Evolutionary conservation across 2,797 vertebrate species (phyloP), one percentile per base, ranked within the genome.

Genomic region (Oryzias sinensis): DNA sequence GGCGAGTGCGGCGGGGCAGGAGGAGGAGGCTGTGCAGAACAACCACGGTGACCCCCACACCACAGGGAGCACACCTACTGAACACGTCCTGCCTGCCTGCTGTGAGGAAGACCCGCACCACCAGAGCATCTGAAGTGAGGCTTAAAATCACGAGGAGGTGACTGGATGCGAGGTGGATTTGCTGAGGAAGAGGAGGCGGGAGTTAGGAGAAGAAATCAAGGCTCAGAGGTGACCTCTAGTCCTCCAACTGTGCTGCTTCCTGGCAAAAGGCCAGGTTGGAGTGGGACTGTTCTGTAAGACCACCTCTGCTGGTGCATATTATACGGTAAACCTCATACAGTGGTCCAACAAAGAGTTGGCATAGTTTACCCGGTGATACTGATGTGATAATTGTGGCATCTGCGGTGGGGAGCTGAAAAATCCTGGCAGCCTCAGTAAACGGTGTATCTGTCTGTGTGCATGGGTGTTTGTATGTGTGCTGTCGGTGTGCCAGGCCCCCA

Each of bases 401-500:
- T 84, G 77, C 76, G 72, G 76, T 78, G 77, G 68, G 75, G 80
- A 86, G 93, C 93, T 91, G 92, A 93, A 82, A 68, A 56, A 77
- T 76, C 73, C 69, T 86, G 82, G 82, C 92, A 95, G 93, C 92
- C 86, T 81, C 87, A 87, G 89, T 93, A 90, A 90, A 87, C 65
- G 64, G 70, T 77, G 70, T 78, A 27, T 74, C 56, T 45, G 40
- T 62, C 16, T 49, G 33, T 47, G 14, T 61, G 62, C 59, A 22
- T 56, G 49, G 52, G 91, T 89, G 90, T 90, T 46, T 65, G 53
- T 46, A 42, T 62, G 59, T 49, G 56, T 68, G 69, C 62, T 84
- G 83, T 87, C 80, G 81, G 80, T 87, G 83, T 87, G 86, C 86
- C 88, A 88, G 87, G 76, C 79, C 87, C 82, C 87, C 79, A 72